These are phyloP conservation scores for Melanostoma scalare DNA, from an alignment of 2,888 invertebrate genomes.

Conservation along the genomic window DNA sequence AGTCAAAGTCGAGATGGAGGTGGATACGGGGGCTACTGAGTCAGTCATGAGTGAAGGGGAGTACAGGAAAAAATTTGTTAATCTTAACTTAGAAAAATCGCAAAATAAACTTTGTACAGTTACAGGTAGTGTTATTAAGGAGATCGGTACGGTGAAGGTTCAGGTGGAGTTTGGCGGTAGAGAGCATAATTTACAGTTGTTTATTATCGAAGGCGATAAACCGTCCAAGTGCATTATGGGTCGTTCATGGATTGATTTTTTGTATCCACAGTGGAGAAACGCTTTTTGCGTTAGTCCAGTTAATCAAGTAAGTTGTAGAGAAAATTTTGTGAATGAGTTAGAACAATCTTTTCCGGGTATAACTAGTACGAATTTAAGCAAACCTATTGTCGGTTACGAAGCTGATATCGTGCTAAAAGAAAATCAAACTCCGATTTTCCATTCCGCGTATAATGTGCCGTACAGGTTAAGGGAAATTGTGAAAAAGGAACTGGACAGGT, in stretches of 20 bases:
- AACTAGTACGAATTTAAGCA: conserved; percentile 13
- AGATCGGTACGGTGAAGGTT: no score
- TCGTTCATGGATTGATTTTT: conserved; percentile 24
- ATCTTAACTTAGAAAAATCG: no score
- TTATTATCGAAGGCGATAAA: conserved; percentile 13
- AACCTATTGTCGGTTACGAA: conserved; percentile 21
- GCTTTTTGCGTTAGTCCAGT: background rate
- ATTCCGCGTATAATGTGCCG: conserved; percentile 72
- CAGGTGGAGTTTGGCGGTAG: conserved; percentile 22
- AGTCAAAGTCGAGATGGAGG: no score
- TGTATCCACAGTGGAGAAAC: conserved; percentile 18
- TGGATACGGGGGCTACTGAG: no score
- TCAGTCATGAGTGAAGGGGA: no score
- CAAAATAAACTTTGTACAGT: no score
- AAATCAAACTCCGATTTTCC: conserved; percentile 62
- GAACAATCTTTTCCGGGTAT: conserved; percentile 14
- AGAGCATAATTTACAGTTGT: conserved; percentile 2
- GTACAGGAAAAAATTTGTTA: no score
- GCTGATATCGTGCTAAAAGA: conserved; percentile 30
- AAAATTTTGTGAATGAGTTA: conserved; percentile 3
- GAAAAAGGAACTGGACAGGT: conserved; percentile 63
- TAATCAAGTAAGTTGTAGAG: background rate
- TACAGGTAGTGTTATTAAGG: no score
- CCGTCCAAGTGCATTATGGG: conserved; percentile 10
- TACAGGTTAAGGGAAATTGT: conserved; percentile 70